These are phyloP conservation scores for Syngnathus scovelli DNA, from an alignment of 2,113 vertebrate genomes.

Conservation along the genomic window DNA sequence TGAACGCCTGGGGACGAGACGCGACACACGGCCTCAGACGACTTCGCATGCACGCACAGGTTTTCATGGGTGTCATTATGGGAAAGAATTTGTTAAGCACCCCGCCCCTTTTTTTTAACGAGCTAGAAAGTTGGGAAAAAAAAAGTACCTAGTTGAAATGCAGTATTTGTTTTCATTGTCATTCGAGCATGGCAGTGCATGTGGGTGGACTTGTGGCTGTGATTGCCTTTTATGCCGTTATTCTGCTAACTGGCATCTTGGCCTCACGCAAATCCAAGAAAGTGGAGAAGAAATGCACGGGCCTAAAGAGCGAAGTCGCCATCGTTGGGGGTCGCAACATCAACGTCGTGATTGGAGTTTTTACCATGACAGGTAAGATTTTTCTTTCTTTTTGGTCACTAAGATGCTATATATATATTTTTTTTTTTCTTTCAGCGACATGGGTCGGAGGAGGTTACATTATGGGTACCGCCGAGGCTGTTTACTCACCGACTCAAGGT, in stretches of 20 bases:
- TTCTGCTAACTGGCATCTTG: conserved; percentile 70
- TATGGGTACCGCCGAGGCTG: conserved; percentile 72
- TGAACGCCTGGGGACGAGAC: too few relatives aligned
- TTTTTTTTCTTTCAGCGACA: conserved; percentile 64
- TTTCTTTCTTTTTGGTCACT: neutral
- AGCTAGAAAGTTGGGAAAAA: too few relatives aligned
- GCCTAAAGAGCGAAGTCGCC: conserved; percentile 64
- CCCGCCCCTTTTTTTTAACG: too few relatives aligned
- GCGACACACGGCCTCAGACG: too few relatives aligned
- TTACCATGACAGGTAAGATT: conserved; percentile 47
- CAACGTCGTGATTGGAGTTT: conserved; percentile 36
- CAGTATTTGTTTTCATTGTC: neutral
- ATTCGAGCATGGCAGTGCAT: conserved; percentile 42
- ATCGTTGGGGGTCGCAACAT: conserved; percentile 60
- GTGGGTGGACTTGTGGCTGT: conserved; percentile 61
- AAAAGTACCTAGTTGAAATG: too few relatives aligned
- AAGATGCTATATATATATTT: neutral
- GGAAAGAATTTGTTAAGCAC: too few relatives aligned
- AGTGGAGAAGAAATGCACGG: conserved; percentile 56
- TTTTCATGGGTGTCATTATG: too few relatives aligned
- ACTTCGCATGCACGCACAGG: too few relatives aligned
- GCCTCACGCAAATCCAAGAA: conserved; percentile 71
- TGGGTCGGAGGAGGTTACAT: conserved; percentile 79
- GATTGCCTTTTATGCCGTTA: conserved; percentile 63
- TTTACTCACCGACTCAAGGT: conserved; percentile 73